Base-by-base conservation (phyloP, 2,888 invertebrate genomes). In the Hirtodrosophila cameraria region DNA sequence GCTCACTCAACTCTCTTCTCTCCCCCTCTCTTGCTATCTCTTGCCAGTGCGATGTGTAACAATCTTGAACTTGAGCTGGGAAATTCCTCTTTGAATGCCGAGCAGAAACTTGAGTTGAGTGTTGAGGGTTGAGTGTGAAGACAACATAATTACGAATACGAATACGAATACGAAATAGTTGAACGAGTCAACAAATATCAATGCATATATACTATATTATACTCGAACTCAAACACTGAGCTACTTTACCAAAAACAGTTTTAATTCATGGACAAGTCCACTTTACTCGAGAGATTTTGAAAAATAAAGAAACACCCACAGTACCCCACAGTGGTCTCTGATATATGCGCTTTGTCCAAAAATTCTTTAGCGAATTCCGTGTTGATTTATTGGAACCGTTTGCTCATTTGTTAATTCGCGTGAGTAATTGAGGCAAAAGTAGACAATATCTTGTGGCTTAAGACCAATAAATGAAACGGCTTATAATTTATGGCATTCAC, bases 391-490 rank as follows among this genome's bases (percentile, higher is more conserved):
- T n/a, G 52, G 63, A 30, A 52, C 33, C 53, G 28, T 50, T 67
- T 49, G 36, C 16, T 67, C 67, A 50, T 67, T 67, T 67, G 46
- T 52, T 72, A 52, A 65, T 67, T 63, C 13, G 57, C 20, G 18
- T 77, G 83, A 84, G 73, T 75, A 78, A 81, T 80, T 81, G 65
- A 63, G 65, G 45, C 52, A 50, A 74, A 63, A 62, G 46, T 27
- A 35, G 23, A 7, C 55, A 39, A 35, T 12, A 50, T 35, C n/a
- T 15, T 23, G 58, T 66, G 67, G 68, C 48, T 55, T 28, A 54
- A 46, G 39, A 30, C 58, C 57, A 68, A 62, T 70, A 67, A 62
- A 57, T 43, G 55, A 59, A n/a, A 15, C 39, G 23, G 45, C 57
- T 55, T 59, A 59, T 80, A 55, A 80, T 80, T 80, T 83, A 83